phyloP scores from a whole-genome alignment of 2,888 invertebrate genomes.

The Tetropium fuscum region DNA sequence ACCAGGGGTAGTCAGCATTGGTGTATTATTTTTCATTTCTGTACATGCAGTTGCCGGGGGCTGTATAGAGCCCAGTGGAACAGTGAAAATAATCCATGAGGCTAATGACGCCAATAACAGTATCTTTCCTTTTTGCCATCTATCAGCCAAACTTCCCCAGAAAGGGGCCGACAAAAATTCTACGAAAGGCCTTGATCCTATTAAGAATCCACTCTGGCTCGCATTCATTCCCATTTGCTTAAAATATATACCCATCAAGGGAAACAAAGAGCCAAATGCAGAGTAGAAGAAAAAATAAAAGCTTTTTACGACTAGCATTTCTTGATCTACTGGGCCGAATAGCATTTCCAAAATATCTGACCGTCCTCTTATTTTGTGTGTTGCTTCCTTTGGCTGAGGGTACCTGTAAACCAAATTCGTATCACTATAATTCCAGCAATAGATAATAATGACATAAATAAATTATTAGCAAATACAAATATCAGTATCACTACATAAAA shows the following conservation, averaged over 20 bases:
- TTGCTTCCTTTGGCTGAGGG: conserved; percentile 88
- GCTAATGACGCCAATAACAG: conserved; percentile 90
- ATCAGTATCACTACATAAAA: no score
- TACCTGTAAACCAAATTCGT: no score
- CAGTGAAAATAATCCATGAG: conserved; percentile 97
- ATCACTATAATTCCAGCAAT: no score
- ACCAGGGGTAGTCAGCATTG: conserved; percentile 73
- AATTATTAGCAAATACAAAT: no score
- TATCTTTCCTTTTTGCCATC: conserved; percentile 86
- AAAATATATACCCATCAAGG: conserved; percentile 98
- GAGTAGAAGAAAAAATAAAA: conserved; percentile 99
- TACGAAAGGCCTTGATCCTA: conserved; percentile 96
- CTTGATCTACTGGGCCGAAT: conserved; percentile 87
- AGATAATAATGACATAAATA: no score
- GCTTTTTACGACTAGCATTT: conserved; percentile 93
- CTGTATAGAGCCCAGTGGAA: conserved; percentile 95
- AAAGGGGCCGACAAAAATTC: conserved; percentile 98
- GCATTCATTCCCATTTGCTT: conserved; percentile 99
- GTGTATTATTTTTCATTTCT: conserved; percentile 72
- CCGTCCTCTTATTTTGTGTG: conserved; percentile 89
- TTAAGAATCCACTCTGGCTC: conserved; percentile 92
- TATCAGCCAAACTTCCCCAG: conserved; percentile 96
- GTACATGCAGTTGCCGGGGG: conserved; percentile 94
- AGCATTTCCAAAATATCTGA: conserved; percentile 87
- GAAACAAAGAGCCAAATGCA: conserved; percentile 98